Conservation (phyloP, 2,888 invertebrate genomes). For the Eumerus sabulonum region DNA sequence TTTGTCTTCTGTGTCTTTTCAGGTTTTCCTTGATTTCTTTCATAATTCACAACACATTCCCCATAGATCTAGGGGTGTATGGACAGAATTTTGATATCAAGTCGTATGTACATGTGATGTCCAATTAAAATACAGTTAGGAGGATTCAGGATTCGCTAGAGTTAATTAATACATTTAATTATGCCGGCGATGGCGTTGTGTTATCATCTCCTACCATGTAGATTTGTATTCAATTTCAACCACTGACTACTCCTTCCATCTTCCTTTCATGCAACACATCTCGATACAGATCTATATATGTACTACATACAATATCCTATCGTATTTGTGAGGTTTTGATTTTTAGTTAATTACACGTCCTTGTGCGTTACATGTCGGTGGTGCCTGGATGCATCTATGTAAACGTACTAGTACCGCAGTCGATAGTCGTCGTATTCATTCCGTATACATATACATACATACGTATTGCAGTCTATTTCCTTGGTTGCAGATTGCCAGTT, state of each 20-base stretch:
- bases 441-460: not conserved
- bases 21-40: not conserved
- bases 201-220: slow-evolving; percentile 14
- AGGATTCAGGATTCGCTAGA: slow-evolving; percentile 62
- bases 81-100: slow-evolving; percentile 27
- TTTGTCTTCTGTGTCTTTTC: not conserved
- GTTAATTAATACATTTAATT: slow-evolving; percentile 66
- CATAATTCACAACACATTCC: too few species aligned
- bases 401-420: too few species aligned
- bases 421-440: too few species aligned
- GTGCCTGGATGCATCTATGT: not conserved
- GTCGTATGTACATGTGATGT: slow-evolving; percentile 49
- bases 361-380: not conserved
- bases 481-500: not conserved
- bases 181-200: slow-evolving; percentile 39
- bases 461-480: slow-evolving; percentile 23
- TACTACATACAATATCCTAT: too few species aligned
- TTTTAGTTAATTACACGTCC: slow-evolving; percentile 12
- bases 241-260: too few species aligned
- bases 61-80: too few species aligned
- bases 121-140: slow-evolving; percentile 66
- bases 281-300: not conserved
- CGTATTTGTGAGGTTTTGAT: not conserved
- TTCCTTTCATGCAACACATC: too few species aligned
- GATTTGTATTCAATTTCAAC: not conserved